Conservation (phyloP, 1,140 invertebrate species). For the Sminthurides bifidus region DNA sequence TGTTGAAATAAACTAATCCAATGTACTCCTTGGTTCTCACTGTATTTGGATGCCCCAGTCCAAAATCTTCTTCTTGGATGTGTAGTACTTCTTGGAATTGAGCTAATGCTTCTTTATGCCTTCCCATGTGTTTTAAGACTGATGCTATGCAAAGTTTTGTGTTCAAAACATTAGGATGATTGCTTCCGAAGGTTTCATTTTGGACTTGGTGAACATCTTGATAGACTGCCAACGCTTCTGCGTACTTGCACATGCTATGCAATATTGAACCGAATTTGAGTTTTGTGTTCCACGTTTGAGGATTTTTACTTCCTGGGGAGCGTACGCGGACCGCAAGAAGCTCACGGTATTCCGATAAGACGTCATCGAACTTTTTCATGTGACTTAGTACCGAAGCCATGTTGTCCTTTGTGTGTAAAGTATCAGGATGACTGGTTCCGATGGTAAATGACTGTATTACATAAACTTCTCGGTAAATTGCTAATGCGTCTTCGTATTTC, state of each 20-base stretch:
- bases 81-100: background rate
- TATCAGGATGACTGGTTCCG: background rate
- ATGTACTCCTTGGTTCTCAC: background rate
- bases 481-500: constrained; percentile 2
- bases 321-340: background rate
- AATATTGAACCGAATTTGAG: background rate
- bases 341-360: background rate
- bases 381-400: background rate
- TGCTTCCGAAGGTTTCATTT: background rate
- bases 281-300: background rate
- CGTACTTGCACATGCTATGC: background rate
- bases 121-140: background rate
- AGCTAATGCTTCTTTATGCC: background rate
- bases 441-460: constrained; percentile 8
- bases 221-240: background rate
- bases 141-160: background rate
- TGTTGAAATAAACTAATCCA: no score
- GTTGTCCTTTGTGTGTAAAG: constrained; percentile 6
- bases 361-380: background rate
- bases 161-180: background rate
- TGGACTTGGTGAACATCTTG: background rate
- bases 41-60: background rate
- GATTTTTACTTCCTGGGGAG: background rate
- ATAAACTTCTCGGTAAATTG: constrained; percentile 4
- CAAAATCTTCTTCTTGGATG: no score